phyloP scores from a whole-genome alignment of 37 sponge, comb jelly and placozoan species.

The Halichondria panicea region DNA sequence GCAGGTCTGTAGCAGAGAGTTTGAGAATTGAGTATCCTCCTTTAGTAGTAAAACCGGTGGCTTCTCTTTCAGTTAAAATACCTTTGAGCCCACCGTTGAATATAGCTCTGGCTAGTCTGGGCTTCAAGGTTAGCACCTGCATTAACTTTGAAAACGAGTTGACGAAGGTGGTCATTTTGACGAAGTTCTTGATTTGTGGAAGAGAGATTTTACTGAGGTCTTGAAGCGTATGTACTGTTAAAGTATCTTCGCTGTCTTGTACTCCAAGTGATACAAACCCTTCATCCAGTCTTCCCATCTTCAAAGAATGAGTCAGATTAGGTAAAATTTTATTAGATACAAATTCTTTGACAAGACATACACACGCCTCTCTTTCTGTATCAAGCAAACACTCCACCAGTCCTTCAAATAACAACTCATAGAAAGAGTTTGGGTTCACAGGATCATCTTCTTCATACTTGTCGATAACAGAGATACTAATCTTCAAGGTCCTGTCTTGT shows the following conservation, averaged over 20 bases:
- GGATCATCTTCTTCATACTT: no score
- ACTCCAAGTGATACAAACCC: neutral
- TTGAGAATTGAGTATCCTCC: constrained; percentile 2
- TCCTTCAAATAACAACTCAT: neutral
- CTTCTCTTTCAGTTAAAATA: neutral
- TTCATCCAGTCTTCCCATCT: neutral
- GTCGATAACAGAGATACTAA: no score
- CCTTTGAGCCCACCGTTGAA: constrained; percentile 13
- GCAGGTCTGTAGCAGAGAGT: neutral
- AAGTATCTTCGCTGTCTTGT: neutral
- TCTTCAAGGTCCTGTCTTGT: no score
- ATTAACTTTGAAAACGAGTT: constrained; percentile 10
- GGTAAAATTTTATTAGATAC: neutral
- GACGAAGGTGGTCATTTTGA: constrained; percentile 10
- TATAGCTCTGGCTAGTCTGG: neutral
- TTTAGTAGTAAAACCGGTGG: neutral
- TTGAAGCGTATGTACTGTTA: no score
- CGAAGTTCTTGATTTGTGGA: constrained; percentile 6
- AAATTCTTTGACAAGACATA: neutral
- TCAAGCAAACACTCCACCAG: neutral
- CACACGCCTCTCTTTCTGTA: neutral
- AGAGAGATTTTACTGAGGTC: no score
- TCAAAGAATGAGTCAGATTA: constrained; percentile 8
- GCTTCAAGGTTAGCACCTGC: constrained; percentile 8
- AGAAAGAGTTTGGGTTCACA: no score